Evolutionary conservation across 2,797 vertebrate species (phyloP).

Genomic region (Agapornis canus): DNA sequence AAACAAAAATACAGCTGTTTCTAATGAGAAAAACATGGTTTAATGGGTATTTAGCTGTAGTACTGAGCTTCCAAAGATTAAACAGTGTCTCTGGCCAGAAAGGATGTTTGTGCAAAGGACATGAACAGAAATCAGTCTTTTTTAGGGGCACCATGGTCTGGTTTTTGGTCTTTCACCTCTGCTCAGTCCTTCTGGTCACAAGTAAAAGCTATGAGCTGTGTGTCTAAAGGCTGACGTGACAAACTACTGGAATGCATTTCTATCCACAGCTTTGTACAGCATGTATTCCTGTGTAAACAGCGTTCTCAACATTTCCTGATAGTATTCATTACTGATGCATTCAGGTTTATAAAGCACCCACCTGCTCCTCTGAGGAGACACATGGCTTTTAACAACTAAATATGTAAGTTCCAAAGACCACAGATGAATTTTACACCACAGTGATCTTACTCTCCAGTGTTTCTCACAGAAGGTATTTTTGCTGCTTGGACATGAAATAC

Average conservation of each 20-base stretch:
- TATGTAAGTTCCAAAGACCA: neutral
- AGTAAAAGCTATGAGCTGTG: neutral
- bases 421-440: neutral
- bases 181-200: neutral
- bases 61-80: neutral
- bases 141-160: neutral
- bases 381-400: neutral
- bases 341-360: neutral
- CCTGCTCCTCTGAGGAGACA: neutral
- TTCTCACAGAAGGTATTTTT: neutral
- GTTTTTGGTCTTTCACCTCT: neutral
- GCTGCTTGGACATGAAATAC: neutral
- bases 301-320: neutral
- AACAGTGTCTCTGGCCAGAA: neutral
- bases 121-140: neutral
- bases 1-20: neutral
- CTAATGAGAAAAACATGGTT: neutral
- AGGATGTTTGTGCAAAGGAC: neutral
- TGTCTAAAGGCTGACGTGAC: rapidly evolving
- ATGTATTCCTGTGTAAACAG: neutral
- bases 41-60: neutral
- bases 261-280: neutral
- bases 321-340: neutral
- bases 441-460: neutral
- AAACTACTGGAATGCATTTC: neutral